Conservation (phyloP, 1,140 invertebrate species). For the Trichomalopsis sarcophagae region DNA sequence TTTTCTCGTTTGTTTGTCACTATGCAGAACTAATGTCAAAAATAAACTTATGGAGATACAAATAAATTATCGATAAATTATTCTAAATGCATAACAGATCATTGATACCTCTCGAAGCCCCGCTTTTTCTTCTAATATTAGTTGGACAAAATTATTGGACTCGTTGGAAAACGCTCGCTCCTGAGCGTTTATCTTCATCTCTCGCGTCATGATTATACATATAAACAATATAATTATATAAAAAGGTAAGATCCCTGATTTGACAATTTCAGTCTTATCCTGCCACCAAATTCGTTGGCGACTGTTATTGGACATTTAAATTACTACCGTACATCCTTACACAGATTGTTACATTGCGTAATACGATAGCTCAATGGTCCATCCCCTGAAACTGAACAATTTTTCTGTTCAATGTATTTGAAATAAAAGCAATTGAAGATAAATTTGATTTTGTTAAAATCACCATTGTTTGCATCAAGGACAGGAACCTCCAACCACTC, state of each 20-base stretch:
- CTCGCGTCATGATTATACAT: neutral
- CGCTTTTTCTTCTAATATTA: neutral
- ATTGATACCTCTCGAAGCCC: neutral
- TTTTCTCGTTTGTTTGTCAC: neutral
- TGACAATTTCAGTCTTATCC: slow-evolving; percentile 39
- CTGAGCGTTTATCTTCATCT: neutral
- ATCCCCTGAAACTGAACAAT: slow-evolving; percentile 36
- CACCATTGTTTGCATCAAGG: slow-evolving; percentile 51
- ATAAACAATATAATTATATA: neutral
- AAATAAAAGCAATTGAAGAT: no score
- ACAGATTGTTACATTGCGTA: slow-evolving; percentile 20
- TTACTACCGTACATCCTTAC: neutral
- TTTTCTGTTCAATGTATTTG: neutral
- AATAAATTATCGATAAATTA: neutral
- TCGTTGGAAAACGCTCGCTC: neutral
- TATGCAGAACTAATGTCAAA: neutral
- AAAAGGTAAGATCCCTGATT: neutral
- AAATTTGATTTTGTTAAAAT: neutral
- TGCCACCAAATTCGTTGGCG: neutral
- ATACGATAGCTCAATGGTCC: slow-evolving; percentile 20
- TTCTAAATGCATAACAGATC: neutral
- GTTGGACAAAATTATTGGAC: neutral
- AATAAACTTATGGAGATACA: neutral
- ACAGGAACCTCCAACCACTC: slow-evolving; percentile 76
- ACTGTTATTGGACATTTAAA: neutral